Conservation (phyloP, 2,113 vertebrate genomes). For the Pteropus alecto region DNA sequence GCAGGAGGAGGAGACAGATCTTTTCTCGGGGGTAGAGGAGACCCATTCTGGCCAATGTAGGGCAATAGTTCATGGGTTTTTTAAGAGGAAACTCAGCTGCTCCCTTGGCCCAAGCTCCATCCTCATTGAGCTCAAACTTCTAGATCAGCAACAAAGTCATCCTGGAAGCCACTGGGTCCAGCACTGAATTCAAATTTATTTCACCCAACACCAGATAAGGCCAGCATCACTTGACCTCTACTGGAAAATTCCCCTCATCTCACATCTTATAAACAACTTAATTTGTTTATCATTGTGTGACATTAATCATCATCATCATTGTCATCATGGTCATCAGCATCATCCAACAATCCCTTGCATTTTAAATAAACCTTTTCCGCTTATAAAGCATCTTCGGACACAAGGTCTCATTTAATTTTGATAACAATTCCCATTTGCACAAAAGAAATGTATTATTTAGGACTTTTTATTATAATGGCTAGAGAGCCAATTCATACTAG, state of each 20-base stretch:
- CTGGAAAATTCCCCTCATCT: background rate
- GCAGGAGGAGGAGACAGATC: background rate
- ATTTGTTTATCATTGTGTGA: background rate
- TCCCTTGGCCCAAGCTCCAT: background rate
- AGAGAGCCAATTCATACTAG: background rate
- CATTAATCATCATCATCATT: background rate
- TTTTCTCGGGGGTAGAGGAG: background rate
- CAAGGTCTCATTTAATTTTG: background rate
- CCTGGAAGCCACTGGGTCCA: background rate
- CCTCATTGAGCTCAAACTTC: background rate
- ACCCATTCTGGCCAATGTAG: background rate
- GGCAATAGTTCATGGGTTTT: background rate
- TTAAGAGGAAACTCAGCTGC: background rate
- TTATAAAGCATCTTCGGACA: background rate
- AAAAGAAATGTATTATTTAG: slow-evolving; percentile 21
- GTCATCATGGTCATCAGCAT: background rate
- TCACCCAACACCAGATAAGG: background rate
- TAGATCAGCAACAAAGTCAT: background rate
- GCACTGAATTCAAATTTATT: background rate
- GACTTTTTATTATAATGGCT: background rate
- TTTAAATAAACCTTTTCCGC: background rate
- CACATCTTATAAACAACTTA: background rate
- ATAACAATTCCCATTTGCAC: background rate
- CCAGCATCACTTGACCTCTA: background rate
- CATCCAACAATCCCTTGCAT: background rate